phyloP scores from a whole-genome alignment of 2,888 invertebrate genomes.

The Calameuta pallipes region DNA sequence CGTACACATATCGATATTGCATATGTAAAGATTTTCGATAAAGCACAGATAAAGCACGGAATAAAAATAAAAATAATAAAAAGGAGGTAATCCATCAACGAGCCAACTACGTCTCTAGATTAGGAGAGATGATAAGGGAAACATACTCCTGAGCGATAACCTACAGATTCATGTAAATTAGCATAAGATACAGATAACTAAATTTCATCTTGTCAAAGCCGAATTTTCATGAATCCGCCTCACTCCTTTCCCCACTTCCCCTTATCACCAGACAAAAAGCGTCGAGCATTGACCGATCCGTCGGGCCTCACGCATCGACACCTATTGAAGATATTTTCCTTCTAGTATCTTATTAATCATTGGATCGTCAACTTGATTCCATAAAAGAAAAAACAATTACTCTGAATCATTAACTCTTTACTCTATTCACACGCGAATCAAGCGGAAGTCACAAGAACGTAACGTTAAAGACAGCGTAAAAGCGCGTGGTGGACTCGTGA shows the following conservation, averaged over 20 bases:
- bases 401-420: background rate
- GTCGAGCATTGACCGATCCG: background rate
- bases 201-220: background rate
- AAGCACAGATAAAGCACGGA: background rate
- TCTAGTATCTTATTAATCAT: background rate
- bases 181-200: background rate
- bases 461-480: background rate
- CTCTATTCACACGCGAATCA: background rate
- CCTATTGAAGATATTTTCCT: background rate
- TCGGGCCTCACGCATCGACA: background rate
- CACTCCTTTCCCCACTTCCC: background rate
- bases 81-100: background rate
- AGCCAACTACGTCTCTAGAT: background rate
- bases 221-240: background rate
- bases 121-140: background rate
- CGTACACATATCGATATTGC: background rate
- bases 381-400: background rate
- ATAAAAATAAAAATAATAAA: background rate
- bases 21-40: background rate
- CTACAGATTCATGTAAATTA: background rate
- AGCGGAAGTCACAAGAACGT: background rate
- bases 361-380: too few species aligned
- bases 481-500: background rate
- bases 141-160: background rate
- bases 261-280: background rate